These are phyloP conservation scores for Aleiodes alternator DNA, from an alignment of 2,888 invertebrate genomes.

Conservation along the genomic window DNA sequence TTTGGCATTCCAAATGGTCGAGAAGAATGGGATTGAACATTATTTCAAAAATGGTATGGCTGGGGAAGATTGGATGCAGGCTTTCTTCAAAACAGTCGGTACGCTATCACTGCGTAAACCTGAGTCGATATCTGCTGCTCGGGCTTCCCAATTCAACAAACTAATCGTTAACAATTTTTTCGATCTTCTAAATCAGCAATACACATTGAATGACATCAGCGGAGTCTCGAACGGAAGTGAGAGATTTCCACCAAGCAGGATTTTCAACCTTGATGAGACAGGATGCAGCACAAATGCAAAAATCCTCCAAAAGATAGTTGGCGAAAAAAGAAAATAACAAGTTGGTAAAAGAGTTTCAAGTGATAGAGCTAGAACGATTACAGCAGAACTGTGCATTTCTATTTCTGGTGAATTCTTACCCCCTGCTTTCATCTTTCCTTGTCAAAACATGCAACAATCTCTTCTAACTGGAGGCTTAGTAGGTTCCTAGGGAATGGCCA, in stretches of 20 bases:
- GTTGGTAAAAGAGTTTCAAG: not conserved
- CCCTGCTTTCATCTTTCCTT: constrained; percentile 3
- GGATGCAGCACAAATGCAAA: not conserved
- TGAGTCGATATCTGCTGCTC: not conserved
- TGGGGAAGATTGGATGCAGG: constrained; percentile 53
- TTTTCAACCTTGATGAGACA: constrained; percentile 3
- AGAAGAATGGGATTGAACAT: constrained; percentile 47
- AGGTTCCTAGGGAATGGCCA: constrained; percentile 2
- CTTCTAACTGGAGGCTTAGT: not conserved
- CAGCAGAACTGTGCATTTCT: not conserved
- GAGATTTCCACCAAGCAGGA: not conserved
- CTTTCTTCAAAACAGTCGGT: constrained; percentile 52
- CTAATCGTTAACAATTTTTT: not conserved
- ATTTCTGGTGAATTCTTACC: not conserved
- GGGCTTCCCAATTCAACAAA: not conserved
- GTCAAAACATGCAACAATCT: not conserved
- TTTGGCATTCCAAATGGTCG: constrained; percentile 52
- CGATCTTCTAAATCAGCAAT: not conserved
- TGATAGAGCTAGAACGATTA: not conserved
- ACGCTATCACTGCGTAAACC: constrained; percentile 48
- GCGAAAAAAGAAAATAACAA: not conserved
- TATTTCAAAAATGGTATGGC: constrained; percentile 51
- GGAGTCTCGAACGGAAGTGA: not conserved
- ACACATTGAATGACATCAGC: not conserved
- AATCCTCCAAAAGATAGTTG: not conserved